A percentile compares a stretch with the other conserved stretches of the same genome.
Evolutionary conservation across 2,113 vertebrate species (phyloP).

Genomic region (Arothron firmamentum): DNA sequence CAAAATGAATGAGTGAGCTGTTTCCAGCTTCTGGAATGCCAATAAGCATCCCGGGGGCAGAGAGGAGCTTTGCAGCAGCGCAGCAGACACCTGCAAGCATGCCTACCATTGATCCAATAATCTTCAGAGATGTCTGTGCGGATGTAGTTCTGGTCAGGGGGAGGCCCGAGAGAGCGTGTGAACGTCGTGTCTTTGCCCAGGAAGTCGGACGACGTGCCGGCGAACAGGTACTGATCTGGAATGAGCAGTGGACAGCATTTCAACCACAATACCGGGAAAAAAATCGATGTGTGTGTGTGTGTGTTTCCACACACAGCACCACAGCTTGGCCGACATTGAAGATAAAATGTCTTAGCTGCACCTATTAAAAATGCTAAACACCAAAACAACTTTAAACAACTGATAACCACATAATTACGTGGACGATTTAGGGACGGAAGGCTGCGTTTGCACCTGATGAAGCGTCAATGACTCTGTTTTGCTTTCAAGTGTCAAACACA

Average conservation of each 20-base stretch:
- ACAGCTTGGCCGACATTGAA: too few relatives aligned
- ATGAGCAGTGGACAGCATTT: background rate
- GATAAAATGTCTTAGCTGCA: too few relatives aligned
- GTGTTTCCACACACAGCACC: too few relatives aligned
- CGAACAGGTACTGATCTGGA: conserved; percentile 90
- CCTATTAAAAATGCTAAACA: too few relatives aligned
- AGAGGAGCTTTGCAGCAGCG: conserved; percentile 49
- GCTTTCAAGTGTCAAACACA: too few relatives aligned
- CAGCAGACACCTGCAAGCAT: background rate
- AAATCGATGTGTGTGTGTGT: too few relatives aligned
- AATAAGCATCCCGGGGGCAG: conserved; percentile 56
- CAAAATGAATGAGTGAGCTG: conserved; percentile 64
- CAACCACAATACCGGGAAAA: too few relatives aligned
- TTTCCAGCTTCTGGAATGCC: conserved; percentile 64
- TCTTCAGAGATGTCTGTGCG: conserved; percentile 96
- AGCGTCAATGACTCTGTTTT: too few relatives aligned
- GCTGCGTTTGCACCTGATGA: too few relatives aligned
- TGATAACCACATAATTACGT: too few relatives aligned
- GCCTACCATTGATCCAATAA: conserved; percentile 93
- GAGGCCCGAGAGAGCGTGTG: conserved; percentile 89
- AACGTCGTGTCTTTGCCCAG: conserved; percentile 94
- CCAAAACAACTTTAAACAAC: too few relatives aligned
- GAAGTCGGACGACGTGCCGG: conserved; percentile 94
- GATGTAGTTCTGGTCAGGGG: conserved; percentile 90
- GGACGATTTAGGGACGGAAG: too few relatives aligned